These are phyloP conservation scores for Stigmatopora nigra DNA, from an alignment of 2,113 vertebrate species.

Conservation along the genomic window DNA sequence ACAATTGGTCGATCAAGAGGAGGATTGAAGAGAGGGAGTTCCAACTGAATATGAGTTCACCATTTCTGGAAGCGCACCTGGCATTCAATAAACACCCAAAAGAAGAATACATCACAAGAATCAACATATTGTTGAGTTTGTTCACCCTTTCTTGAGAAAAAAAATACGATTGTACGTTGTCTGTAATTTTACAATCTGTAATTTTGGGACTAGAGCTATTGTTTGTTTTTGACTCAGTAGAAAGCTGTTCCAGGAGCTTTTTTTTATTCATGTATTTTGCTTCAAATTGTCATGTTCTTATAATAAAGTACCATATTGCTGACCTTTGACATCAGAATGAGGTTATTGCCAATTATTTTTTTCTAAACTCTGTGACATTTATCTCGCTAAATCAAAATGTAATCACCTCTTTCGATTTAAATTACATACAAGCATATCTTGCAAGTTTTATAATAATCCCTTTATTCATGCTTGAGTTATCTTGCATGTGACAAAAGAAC, in stretches of 20 bases:
- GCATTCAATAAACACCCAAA: conserved; percentile 7
- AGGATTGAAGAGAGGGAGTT: conserved; percentile 48
- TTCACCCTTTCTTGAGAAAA: neutral
- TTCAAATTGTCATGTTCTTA: conserved; percentile 23
- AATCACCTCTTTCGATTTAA: no score
- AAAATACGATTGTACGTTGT: neutral
- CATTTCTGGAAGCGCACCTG: no score
- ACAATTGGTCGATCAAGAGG: conserved; percentile 48
- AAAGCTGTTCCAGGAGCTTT: conserved; percentile 16
- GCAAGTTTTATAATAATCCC: no score
- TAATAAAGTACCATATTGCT: conserved; percentile 43
- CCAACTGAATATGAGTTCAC: conserved; percentile 27
- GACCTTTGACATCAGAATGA: no score
- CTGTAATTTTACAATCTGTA: neutral
- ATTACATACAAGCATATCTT: no score
- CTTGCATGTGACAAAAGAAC: no score
- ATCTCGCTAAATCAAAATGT: no score
- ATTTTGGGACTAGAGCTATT: neutral
- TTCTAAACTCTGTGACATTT: no score
- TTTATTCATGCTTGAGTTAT: no score
- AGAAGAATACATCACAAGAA: neutral
- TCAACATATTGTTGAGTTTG: neutral
- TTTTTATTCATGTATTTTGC: conserved; percentile 1
- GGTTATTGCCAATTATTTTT: no score
- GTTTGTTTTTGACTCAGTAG: conserved; percentile 5